phyloP scores from a whole-genome alignment of 2,113 vertebrate species.

The Drymodes brunneopygia region DNA sequence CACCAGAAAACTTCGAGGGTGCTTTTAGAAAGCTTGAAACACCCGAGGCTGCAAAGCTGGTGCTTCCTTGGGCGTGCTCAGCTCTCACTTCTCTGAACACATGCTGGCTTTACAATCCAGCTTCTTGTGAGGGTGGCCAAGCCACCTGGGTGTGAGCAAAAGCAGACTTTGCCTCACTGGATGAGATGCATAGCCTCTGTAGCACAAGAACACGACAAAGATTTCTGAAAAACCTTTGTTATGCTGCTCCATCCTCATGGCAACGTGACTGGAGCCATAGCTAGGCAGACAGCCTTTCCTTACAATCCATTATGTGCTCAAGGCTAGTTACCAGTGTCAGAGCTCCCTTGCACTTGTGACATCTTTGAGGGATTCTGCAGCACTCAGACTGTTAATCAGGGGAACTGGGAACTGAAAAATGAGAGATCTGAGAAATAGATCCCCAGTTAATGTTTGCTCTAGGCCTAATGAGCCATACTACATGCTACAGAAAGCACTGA shows the following conservation, averaged over 20 bases:
- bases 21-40: background rate
- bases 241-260: background rate
- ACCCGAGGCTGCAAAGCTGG: background rate
- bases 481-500: rapidly evolving
- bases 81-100: background rate
- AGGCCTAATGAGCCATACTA: background rate
- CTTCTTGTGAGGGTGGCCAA: background rate
- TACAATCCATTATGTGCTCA: background rate
- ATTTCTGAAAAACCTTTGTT: background rate
- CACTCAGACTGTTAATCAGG: background rate
- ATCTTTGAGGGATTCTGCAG: background rate
- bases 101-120: background rate
- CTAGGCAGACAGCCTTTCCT: background rate
- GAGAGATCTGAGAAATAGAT: background rate
- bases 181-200: background rate
- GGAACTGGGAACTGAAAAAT: background rate
- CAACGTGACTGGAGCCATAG: background rate
- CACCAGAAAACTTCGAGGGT: background rate
- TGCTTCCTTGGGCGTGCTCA: background rate
- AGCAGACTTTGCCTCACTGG: background rate
- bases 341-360: background rate
- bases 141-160: background rate
- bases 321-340: background rate
- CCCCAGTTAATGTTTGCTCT: background rate
- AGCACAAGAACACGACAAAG: background rate